Evolutionary conservation across 64 coral and sea anemone genomes (phyloP).

Genomic region (Montipora cactus): DNA sequence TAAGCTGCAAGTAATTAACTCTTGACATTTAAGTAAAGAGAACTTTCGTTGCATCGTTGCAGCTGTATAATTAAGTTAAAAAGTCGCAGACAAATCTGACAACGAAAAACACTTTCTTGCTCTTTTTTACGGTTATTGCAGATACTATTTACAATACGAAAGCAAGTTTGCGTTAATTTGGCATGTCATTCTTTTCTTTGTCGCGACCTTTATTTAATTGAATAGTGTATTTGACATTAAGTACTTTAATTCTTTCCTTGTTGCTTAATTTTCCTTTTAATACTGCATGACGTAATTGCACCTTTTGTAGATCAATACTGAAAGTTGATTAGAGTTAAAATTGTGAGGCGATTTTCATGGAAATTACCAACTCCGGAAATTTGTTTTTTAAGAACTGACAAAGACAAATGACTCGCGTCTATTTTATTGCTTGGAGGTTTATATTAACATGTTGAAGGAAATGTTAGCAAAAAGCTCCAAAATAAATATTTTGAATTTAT

Average conservation of each 20-base stretch:
- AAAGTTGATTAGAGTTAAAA: slow-evolving; percentile 8
- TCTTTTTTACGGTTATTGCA: neutral
- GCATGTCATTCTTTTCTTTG: neutral
- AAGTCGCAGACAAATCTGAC: neutral
- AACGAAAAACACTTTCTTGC: neutral
- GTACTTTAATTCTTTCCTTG: slow-evolving; percentile 9
- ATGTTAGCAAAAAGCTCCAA: neutral
- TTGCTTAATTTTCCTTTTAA: neutral
- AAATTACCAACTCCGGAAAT: neutral
- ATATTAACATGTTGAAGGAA: slow-evolving; percentile 7
- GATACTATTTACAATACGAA: neutral
- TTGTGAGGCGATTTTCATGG: slow-evolving; percentile 10
- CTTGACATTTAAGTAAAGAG: too few species aligned
- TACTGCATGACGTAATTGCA: neutral
- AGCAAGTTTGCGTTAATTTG: neutral
- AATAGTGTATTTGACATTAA: slow-evolving; percentile 1
- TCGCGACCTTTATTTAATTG: neutral
- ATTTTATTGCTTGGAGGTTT: neutral
- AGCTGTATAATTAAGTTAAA: too few species aligned
- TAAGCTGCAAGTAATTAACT: too few species aligned
- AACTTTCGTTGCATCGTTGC: too few species aligned
- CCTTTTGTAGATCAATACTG: neutral
- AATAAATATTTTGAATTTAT: neutral
- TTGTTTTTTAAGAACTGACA: neutral
- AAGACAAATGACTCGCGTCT: neutral